Base-by-base conservation (phyloP, 2,113 vertebrate genomes). In the Rana temporaria region DNA sequence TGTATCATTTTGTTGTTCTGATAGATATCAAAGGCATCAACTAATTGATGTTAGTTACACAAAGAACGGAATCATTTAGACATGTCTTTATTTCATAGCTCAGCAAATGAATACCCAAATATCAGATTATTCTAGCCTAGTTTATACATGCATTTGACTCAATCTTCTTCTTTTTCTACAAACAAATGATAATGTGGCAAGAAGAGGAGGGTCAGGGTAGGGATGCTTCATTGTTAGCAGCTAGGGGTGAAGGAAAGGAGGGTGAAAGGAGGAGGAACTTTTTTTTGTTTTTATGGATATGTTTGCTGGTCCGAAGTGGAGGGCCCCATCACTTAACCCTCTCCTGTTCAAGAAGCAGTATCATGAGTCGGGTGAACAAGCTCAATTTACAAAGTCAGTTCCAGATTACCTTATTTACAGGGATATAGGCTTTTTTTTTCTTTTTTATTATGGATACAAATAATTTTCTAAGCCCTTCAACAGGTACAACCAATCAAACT, bases 231-330 rank as follows among this genome's bases (percentile, higher is more conserved):
- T 75, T 83, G 81, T 83, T 76, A 67, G 60, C 32, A 68, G 71
- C 81, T 82, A 71, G 63, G 71, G 81, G 64, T 67, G 72, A 68
- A 34, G 77, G 57, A 53, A 48, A 71, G 72, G 53, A 68, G 63
- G 55, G 64, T 57, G 81, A 67, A 64, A 42, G 55, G 64, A 67
- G 71, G 63, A 57, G 34, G 15, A 60, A 55, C 32, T 20, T 70
- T 30, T 70, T 78, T 78, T 79, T 79, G 26, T 79, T 69, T 79
- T 79, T 79, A 69, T 59, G 60, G 59, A 82, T 52, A 8, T 64
- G 34, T 82, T 53, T 26, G 26, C 60, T 12, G n/a, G 60, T 55
- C 63, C 20, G 57, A 16, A 48, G 65, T 55, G 62, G 53, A 57
- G 62, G 55, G 62, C 52, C 62, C 30, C 20, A 30, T 56, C 66